Conservation (phyloP, 2,797 vertebrate genomes). For the Cottoperca gobio region DNA sequence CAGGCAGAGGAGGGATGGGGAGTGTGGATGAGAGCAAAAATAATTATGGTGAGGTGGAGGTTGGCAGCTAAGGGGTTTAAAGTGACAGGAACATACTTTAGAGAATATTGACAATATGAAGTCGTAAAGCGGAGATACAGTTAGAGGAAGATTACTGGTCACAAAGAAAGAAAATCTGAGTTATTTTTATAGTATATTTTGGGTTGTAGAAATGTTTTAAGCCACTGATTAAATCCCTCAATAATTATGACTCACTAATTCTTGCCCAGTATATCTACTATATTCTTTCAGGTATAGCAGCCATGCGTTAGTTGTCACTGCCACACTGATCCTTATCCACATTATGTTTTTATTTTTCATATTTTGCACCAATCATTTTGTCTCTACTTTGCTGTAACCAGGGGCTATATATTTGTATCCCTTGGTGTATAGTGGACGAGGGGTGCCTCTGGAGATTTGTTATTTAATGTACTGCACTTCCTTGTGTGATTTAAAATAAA, state of each 20-base stretch:
- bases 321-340: not conserved
- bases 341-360: slow-evolving; percentile 13
- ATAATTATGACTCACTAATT: slow-evolving; percentile 7
- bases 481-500: slow-evolving; percentile 30
- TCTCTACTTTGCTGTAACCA: not conserved
- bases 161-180: slow-evolving; percentile 21
- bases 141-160: slow-evolving; percentile 1
- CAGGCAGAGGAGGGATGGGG: slow-evolving; percentile 24
- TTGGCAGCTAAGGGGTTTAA: slow-evolving; percentile 39
- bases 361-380: slow-evolving; percentile 11
- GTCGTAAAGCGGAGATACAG: slow-evolving; percentile 26
- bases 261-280: not conserved
- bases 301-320: slow-evolving; percentile 6
- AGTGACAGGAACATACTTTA: slow-evolving; percentile 29
- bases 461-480: slow-evolving; percentile 15
- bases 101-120: slow-evolving; percentile 50
- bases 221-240: slow-evolving; percentile 5
- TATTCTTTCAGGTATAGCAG: slow-evolving; percentile 9
- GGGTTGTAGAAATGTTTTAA: slow-evolving; percentile 15
- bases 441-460: slow-evolving; percentile 22
- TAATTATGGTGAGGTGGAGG: slow-evolving; percentile 59
- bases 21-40: slow-evolving; percentile 48
- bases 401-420: slow-evolving; percentile 2
- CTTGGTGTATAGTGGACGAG: not conserved
- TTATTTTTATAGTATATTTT: slow-evolving; percentile 4